These are phyloP conservation scores for Hydrozoanthus tunicans DNA, from an alignment of 64 coral and sea anemone species.

Conservation along the genomic window DNA sequence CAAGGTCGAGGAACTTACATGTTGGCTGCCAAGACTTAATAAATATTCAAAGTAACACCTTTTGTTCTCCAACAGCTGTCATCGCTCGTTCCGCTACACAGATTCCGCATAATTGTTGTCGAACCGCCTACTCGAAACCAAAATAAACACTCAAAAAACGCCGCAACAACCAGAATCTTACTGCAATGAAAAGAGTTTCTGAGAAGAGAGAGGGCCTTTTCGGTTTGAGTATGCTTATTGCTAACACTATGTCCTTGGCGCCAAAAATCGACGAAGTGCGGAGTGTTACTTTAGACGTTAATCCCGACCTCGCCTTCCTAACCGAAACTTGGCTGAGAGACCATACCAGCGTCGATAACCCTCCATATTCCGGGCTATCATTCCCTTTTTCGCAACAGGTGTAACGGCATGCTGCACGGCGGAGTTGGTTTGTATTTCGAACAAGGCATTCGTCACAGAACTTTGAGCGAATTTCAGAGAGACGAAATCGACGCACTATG, in stretches of 20 bases:
- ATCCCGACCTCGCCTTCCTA: constrained; percentile 45
- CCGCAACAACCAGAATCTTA: constrained; percentile 46
- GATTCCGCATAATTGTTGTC: constrained; percentile 43
- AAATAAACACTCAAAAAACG: constrained; percentile 20
- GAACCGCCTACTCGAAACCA: background rate
- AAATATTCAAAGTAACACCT: background rate
- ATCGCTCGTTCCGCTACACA: background rate
- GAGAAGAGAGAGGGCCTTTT: constrained; percentile 13
- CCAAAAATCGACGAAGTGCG: constrained; percentile 32
- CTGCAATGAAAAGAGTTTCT: constrained; percentile 33
- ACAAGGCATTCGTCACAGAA: background rate
- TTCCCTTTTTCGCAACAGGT: constrained; percentile 11
- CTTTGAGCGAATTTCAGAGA: constrained; percentile 28
- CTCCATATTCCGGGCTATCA: constrained; percentile 43
- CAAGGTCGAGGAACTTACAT: background rate
- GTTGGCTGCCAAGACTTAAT: background rate
- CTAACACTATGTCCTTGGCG: constrained; percentile 5
- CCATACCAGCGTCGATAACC: constrained; percentile 15
- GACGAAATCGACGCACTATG: constrained; percentile 38
- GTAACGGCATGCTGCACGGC: constrained; percentile 11
- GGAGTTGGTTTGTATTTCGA: constrained; percentile 58
- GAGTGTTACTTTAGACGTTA: constrained; percentile 45
- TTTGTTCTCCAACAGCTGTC: background rate
- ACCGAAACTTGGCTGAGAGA: constrained; percentile 56
- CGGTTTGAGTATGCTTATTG: constrained; percentile 43